Evolutionary conservation across 1,140 invertebrate species (phyloP).

Genomic region (Danaus melanippus): DNA sequence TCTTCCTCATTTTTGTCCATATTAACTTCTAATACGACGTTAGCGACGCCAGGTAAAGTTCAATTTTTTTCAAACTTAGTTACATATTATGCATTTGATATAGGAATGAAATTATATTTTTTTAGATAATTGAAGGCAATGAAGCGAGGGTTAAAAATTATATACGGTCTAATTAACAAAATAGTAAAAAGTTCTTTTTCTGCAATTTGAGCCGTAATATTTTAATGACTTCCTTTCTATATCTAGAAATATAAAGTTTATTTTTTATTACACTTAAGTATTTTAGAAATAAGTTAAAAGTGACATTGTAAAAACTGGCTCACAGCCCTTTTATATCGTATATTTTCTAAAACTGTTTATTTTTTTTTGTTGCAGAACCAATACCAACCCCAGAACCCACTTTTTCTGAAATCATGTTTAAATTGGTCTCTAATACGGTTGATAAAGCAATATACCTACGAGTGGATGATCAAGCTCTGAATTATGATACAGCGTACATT

Average conservation of each 20-base stretch:
- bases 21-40: conserved; percentile 45
- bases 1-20: conserved; percentile 55
- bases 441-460: conserved; percentile 52
- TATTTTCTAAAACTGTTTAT: neutral
- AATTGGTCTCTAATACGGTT: conserved; percentile 44
- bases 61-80: neutral
- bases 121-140: too few species aligned
- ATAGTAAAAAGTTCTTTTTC: too few species aligned
- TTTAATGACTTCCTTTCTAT: neutral
- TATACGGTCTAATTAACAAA: too few species aligned
- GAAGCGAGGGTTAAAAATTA: too few species aligned
- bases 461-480: conserved; percentile 35
- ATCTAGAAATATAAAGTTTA: too few species aligned
- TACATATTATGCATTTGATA: too few species aligned
- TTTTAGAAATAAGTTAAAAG: too few species aligned
- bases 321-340: too few species aligned
- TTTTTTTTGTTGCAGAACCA: conserved; percentile 34
- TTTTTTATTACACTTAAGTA: too few species aligned
- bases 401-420: conserved; percentile 38
- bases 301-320: too few species aligned
- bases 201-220: neutral
- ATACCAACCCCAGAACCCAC: conserved; percentile 48
- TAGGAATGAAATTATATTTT: too few species aligned
- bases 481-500: conserved; percentile 56
- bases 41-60: conserved; percentile 50